A percentile compares a stretch with the other conserved stretches of the same genome.
Conservation (phyloP, 2,113 vertebrate species). For the Helogale parvula region DNA sequence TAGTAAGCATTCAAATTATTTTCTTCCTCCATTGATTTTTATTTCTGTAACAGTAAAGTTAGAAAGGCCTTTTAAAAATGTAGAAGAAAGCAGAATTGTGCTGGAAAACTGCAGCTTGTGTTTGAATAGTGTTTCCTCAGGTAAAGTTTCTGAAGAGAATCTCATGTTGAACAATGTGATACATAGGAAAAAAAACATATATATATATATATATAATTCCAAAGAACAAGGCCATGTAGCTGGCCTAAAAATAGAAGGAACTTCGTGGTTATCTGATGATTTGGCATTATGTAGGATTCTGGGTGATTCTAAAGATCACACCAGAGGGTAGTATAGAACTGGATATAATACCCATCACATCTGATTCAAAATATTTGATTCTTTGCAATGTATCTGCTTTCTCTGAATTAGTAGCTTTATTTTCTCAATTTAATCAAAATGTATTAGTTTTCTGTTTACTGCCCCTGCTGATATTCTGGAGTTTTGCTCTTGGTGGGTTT, state of each 20-base stretch:
- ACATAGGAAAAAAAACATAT: not conserved
- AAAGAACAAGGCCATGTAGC: not conserved
- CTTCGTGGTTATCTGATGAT: not conserved
- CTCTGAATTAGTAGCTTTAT: not conserved
- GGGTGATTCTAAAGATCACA: not conserved
- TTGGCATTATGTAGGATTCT: not conserved
- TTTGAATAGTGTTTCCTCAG: not conserved
- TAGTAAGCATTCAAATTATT: slow-evolving; percentile 8
- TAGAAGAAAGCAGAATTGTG: not conserved
- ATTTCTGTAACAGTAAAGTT: not conserved
- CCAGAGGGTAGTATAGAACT: not conserved
- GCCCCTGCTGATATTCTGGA: not conserved
- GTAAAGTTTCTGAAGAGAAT: not conserved
- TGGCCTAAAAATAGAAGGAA: not conserved
- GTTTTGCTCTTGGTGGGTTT: not conserved
- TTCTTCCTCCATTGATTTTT: not conserved
- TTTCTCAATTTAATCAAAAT: not conserved
- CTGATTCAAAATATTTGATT: not conserved
- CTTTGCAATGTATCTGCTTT: not conserved
- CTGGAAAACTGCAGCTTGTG: not conserved
- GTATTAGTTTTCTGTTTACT: not conserved
- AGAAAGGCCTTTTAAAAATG: not conserved
- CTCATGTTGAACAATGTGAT: not conserved
- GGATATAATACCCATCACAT: not conserved
- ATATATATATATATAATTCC: not conserved